Base-by-base conservation (phyloP, 2,888 invertebrate species). In the Pegoplata infirma region DNA sequence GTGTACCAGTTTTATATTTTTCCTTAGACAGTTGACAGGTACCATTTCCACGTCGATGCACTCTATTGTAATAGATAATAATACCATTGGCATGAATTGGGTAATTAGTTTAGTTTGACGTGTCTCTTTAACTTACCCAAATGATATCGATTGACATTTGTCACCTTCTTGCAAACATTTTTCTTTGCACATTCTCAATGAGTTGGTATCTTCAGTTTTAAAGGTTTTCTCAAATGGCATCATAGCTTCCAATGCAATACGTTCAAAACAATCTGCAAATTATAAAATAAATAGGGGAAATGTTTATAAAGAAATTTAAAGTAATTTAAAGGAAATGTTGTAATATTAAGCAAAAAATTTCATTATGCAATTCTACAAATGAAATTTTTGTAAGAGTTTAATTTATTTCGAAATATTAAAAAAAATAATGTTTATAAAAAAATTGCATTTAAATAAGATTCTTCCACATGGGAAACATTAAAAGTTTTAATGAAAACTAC, bases 191-290 rank as follows among this genome's bases (percentile, higher is more conserved):
- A 91, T 91, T 63, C 91, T 90, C 77, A 92, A 90, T 49, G 91
- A 92, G 86, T 92, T 91, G 88, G 92, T 92, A 17, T 92, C 91
- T 55, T 92, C 91, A 75, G 92, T 92, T 23, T 92, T 91, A 83
- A 92, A 92, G 89, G 93, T 92, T 90, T 91, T 91, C 84, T 90
- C 90, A 32, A 86, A 86, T 36, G 92, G 91, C 76, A 93, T 86
- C 86, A 92, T 92, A 76, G 93, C 92, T 61, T 93, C 93, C 77
- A 93, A 91, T 1, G 92, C 91, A 73, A 93, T 90, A 78, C 93
- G 91, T 82, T 93, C 92, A 85, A 93, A 93, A 84, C 93, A 93
- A 84, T 93, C 93, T 93, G 84, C 76, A 84, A 85, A n/a, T n/a
- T 72, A 61, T 58, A 16, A 44, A 71, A 53, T 66, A n/a, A n/a